Base-by-base conservation (phyloP, 1,140 invertebrate genomes). In the Drosophila eugracilis region DNA sequence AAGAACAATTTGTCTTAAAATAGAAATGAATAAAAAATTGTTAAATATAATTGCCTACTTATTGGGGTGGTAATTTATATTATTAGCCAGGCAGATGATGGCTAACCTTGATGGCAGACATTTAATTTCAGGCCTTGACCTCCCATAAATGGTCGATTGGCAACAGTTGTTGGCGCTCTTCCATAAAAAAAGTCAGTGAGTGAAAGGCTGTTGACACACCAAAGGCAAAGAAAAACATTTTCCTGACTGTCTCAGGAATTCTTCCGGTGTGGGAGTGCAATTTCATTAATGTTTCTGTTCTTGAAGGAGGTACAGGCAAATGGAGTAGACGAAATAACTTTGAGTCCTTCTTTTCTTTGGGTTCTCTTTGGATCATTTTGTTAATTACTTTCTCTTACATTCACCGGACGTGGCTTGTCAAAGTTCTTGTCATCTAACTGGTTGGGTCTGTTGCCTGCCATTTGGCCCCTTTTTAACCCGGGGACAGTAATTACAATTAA, bases 341-440 rank as follows among this genome's bases (percentile, higher is more conserved):
- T 17, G 34, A 42, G 36, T 66, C 62, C 45, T 42, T 66, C 44
- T 12, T 12, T 9, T n/a, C n/a, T n/a, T n/a, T n/a, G n/a, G 57
- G 28, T 12, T 39, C 50, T 62, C 60, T n/a, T 32, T 67, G 26
- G 26, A 47, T 21, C 57, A 47, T 62, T 63, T 63, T 28, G 19
- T 66, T 67, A 67, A 67, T 67, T 67, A 67, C 63, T 67, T 67
- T 66, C 28, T 30, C n/a, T 21, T 19, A 65, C 34, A 50, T 41
- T 15, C 10, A 3, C 15, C 19, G 26, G 19, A 21, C 22, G 19
- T 24, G 34, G 15, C 60, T 26, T 39, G 26, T 52, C 34, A 50
- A 66, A 65, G n/a, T 30, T 48, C 7, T 12, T 28, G 17, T 21
- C 22, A 5, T 9, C 39, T 1, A 34, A 45, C 6, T 28, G 15